Base-by-base conservation (phyloP, 2,113 vertebrate genomes). In the Protomyctophum bolini region DNA sequence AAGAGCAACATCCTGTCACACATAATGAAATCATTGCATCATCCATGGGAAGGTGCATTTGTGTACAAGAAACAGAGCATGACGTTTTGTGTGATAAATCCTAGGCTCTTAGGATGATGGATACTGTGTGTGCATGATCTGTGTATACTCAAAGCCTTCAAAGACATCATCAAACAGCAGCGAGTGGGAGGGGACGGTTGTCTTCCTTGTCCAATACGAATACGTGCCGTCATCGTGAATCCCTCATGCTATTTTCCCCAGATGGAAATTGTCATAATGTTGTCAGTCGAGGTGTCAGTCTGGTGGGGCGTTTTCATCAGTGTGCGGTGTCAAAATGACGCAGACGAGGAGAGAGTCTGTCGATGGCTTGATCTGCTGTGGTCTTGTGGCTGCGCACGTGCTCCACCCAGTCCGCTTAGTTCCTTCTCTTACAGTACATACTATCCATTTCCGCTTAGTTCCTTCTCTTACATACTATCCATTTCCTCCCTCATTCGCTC, bases 311-410 rank as follows among this genome's bases (percentile, higher is more conserved):
- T 41, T 41, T 52, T 74, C 56, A 75, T 78, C 76, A 58, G 83
- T 81, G 68, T 58, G 73, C 62, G 68, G 68, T 68, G 58, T 75
- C 21, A 63, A 52, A 68, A 68, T 73, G 83, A 57, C 12, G 57
- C 82, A 69, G 76, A 81, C 66, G 80, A 70, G 75, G 78, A 82
- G 75, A 72, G 75, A 76, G 72, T 70, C 49, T 12, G 63, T 71
- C 60, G 47, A 79, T 83, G 81, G 63, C 80, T 87, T 85, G 79
- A 84, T 76, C 63, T 64, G 46, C 75, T 70, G 70, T 21, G 21
- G 21, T 79, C 77, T 82, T 73, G 66, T 73, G 77, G 64, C 51
- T 28, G 28, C 12, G n/a, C 10, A 41, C 33, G 5, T 8, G 55
- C 73, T 68, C 80, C 60, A 67, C 66, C 72, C 72, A 33, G 72